Conservation (phyloP, 2,888 invertebrate genomes). For the Brachyptera putata region DNA sequence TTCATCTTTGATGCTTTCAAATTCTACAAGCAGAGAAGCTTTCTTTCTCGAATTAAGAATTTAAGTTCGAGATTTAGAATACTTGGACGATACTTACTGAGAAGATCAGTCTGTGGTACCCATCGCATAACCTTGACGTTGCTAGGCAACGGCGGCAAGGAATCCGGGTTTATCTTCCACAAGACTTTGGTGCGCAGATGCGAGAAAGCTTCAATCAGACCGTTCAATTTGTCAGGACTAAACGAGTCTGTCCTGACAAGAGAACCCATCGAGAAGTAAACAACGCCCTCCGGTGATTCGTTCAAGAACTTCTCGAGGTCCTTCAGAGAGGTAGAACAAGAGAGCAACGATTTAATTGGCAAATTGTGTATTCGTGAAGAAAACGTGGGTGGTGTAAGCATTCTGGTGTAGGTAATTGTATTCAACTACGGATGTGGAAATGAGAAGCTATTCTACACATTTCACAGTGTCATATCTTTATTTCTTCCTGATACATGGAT, state of each 20-base stretch:
- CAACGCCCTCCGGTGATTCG: background rate
- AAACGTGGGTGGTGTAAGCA: too few relatives aligned
- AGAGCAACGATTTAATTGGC: background rate
- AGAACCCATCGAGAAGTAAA: background rate
- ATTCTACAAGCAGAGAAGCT: too few relatives aligned
- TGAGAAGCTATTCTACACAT: too few relatives aligned
- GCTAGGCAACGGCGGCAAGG: conserved; percentile 32
- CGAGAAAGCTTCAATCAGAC: conserved; percentile 47
- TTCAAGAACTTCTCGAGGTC: background rate
- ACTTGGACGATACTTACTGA: conserved; percentile 36
- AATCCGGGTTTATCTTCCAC: conserved; percentile 27
- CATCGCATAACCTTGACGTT: conserved; percentile 42
- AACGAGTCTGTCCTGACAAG: background rate
- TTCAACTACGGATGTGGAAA: too few relatives aligned
- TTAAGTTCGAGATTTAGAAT: too few relatives aligned
- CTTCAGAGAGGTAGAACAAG: background rate
- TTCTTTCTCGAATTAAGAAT: too few relatives aligned
- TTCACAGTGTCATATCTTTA: too few relatives aligned
- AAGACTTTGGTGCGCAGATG: conserved; percentile 37
- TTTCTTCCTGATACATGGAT: too few relatives aligned
- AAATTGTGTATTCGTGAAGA: too few relatives aligned
- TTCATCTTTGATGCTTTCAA: too few relatives aligned
- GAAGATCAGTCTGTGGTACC: conserved; percentile 44
- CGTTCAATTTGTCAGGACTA: background rate
- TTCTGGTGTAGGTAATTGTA: too few relatives aligned